A percentile compares a stretch with the other conserved stretches of the same genome.
These are phyloP conservation scores for Alviniconcha strummeri DNA, from an alignment of 2,888 invertebrate genomes.

Conservation along the genomic window DNA sequence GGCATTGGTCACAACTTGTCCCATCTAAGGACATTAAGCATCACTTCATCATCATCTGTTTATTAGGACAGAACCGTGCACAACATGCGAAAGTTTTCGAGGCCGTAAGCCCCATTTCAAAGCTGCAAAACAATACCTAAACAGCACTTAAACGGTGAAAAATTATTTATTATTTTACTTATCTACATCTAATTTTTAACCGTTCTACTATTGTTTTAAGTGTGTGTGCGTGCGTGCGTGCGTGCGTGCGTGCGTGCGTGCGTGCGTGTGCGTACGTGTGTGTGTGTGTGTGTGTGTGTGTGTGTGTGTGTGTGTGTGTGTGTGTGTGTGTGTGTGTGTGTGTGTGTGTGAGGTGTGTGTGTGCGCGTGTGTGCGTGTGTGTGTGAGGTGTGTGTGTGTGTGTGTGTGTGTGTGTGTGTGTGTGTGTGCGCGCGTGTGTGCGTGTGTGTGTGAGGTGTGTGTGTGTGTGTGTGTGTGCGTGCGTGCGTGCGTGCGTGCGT, in stretches of 20 bases:
- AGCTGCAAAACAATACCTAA: too few relatives aligned
- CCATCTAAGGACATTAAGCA: too few relatives aligned
- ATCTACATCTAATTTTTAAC: too few relatives aligned
- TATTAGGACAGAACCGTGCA: too few relatives aligned
- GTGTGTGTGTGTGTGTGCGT: slow-evolving; percentile 1
- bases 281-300: slow-evolving; percentile 21
- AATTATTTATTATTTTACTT: too few relatives aligned
- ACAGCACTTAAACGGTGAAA: too few relatives aligned
- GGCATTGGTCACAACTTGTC: too few relatives aligned
- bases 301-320: background rate
- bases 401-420: slow-evolving; percentile 3
- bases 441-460: slow-evolving; percentile 3
- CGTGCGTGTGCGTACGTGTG: slow-evolving; percentile 11
- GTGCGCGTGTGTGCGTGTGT: too few relatives aligned
- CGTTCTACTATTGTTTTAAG: too few relatives aligned
- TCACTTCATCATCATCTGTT: too few relatives aligned
- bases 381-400: slow-evolving; percentile 2
- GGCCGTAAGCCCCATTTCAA: too few relatives aligned
- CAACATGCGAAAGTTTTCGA: too few relatives aligned
- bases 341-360: background rate
- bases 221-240: slow-evolving; percentile 6
- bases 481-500: background rate
- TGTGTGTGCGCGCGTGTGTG: slow-evolving; percentile 7
- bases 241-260: slow-evolving; percentile 14
- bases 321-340: slow-evolving; percentile 1